Base-by-base conservation (phyloP, 2,113 vertebrate species). In the Chiloscyllium plagiosum region DNA sequence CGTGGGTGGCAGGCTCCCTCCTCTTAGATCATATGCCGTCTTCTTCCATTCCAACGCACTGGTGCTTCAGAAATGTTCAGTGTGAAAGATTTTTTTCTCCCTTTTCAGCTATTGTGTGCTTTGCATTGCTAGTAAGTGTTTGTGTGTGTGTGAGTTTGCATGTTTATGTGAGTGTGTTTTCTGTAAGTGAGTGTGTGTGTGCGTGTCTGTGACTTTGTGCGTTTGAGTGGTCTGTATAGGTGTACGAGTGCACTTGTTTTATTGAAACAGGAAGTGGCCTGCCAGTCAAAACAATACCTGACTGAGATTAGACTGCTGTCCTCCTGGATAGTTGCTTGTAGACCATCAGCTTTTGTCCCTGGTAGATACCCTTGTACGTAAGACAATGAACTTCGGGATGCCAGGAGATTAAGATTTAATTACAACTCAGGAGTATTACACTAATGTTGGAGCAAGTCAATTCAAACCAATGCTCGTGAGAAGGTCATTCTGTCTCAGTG, bases 1-100 rank as follows among this genome's bases (percentile, higher is more conserved):
- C 66, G 80, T 99, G 98, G 99, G 98, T 98, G 98, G 98, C 97
- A 98, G 97, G 96, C 61, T 97, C 97, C 97, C 98, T 97, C 97
- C 97, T 96, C 98, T 99, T 99, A 99, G 98, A 99, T 99, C 98
- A 97, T 97, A 98, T 97, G 97, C 97, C 98, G 96, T 98, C 98
- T 97, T 97, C 98, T 98, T 98, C 97, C 98, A 99, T 98, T 98
- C 98, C 98, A 98, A 98, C 98, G 98, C 98, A 97, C 98, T 97
- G 97, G 97, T 97, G 98, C 98, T 98, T 98, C 68, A 50, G 37
- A 98, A 98, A 98, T 98, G 98, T 98, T 98, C 98, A 98, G 98
- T 98, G 98, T 97, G 98, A 98, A 98, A 98, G 98, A 98, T 98
- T 98, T 98, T 98, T 96, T 97, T 96, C 80, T 78, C 96, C 80